A percentile compares a stretch with the other conserved stretches of the same genome.
These are phyloP conservation scores for Drosophila gunungcola DNA, from an alignment of 1,140 invertebrate species.

Conservation along the genomic window DNA sequence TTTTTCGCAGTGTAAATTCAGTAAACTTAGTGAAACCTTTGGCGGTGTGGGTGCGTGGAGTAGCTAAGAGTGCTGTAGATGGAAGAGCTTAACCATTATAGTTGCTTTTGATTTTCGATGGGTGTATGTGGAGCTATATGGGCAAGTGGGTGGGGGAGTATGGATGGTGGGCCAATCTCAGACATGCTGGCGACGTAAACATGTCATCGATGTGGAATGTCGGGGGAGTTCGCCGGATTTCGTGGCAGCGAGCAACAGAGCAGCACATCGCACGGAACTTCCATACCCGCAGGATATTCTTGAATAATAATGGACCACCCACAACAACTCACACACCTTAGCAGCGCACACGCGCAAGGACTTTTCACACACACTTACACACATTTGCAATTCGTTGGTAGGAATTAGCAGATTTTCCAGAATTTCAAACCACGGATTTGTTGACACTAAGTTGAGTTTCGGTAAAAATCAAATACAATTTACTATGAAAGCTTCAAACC, in stretches of 20 bases:
- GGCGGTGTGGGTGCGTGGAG: slow-evolving; percentile 2
- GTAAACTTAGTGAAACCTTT: neutral
- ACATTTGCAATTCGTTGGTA: neutral
- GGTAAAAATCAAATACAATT: too few species aligned
- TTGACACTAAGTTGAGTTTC: too few species aligned
- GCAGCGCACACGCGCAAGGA: neutral
- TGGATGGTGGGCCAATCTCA: slow-evolving; percentile 36
- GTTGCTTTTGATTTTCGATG: slow-evolving; percentile 42
- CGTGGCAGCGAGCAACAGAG: slow-evolving; percentile 45
- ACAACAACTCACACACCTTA: slow-evolving; percentile 13
- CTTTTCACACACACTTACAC: neutral
- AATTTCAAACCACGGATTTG: neutral
- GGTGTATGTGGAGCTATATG: slow-evolving; percentile 1
- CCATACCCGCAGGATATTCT: slow-evolving; percentile 78
- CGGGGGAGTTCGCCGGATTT: slow-evolving; percentile 17
- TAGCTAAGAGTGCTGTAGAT: slow-evolving; percentile 7
- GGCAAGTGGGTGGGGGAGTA: neutral
- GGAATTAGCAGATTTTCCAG: neutral
- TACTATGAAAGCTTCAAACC: too few species aligned
- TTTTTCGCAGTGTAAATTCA: neutral
- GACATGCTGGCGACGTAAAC: slow-evolving; percentile 81
- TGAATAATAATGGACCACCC: slow-evolving; percentile 71
- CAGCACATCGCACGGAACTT: slow-evolving; percentile 48
- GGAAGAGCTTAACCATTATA: slow-evolving; percentile 45
- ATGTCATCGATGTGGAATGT: slow-evolving; percentile 66